phyloP scores from a whole-genome alignment of 2,797 vertebrate species.

The Molossus alvarezi region DNA sequence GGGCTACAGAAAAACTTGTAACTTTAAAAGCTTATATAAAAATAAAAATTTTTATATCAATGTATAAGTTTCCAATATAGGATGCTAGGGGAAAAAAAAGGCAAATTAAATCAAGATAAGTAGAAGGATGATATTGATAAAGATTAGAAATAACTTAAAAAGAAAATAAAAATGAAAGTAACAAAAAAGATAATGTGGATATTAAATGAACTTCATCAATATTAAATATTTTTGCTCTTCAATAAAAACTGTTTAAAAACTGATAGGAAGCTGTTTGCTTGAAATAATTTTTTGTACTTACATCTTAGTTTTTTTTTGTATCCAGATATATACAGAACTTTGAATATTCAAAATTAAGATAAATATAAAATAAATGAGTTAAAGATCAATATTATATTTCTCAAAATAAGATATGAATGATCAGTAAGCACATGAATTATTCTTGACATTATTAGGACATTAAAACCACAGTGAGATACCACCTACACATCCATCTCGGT shows the following conservation, averaged over 20 bases:
- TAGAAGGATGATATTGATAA: not conserved
- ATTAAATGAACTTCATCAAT: not conserved
- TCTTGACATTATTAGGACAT: not conserved
- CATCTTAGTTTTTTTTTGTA: not conserved
- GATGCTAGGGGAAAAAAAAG: not conserved
- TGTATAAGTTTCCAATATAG: not conserved
- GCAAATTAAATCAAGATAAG: not conserved
- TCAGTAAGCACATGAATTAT: not conserved
- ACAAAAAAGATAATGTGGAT: not conserved
- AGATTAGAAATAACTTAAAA: not conserved
- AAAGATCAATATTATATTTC: not conserved
- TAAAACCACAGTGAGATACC: not conserved
- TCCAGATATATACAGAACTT: not conserved
- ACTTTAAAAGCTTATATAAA: constrained; percentile 28
- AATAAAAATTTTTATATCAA: constrained; percentile 8
- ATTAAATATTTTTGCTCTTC: not conserved
- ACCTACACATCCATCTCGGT: not conserved
- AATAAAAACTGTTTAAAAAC: not conserved
- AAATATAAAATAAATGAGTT: not conserved
- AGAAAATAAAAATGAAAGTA: not conserved
- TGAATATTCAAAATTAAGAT: not conserved
- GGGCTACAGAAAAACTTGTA: not conserved
- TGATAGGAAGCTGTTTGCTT: not conserved
- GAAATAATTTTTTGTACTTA: not conserved
- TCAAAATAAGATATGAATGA: not conserved